phyloP scores from a whole-genome alignment of 2,888 invertebrate genomes.

The Formica aserva region DNA sequence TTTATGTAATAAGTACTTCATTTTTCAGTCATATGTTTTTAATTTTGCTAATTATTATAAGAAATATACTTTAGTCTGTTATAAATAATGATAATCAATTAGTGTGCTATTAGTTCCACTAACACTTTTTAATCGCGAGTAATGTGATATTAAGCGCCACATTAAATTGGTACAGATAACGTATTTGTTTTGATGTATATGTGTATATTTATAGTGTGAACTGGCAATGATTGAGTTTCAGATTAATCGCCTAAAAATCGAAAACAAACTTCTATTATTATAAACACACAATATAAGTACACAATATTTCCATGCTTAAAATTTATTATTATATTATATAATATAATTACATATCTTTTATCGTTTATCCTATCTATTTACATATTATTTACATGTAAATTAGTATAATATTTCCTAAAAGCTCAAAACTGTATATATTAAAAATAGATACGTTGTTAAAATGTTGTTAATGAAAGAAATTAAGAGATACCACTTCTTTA shows the following conservation, averaged over 20 bases:
- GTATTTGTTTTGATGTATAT: not conserved
- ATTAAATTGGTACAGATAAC: not conserved
- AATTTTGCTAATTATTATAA: not conserved
- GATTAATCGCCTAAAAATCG: conserved; percentile 1
- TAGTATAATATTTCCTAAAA: not conserved
- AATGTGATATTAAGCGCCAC: conserved; percentile 13
- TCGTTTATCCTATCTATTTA: conserved; percentile 17
- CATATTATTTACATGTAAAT: conserved; percentile 33
- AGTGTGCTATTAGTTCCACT: not conserved
- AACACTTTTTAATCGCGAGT: conserved; percentile 4
- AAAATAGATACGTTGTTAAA: not conserved
- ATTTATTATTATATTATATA: conserved; percentile 27
- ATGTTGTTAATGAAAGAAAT: not conserved
- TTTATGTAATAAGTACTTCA: not conserved
- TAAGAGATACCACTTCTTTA: not conserved
- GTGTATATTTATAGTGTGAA: not conserved
- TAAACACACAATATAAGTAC: not conserved
- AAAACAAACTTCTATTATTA: conserved; percentile 9
- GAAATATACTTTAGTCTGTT: not conserved
- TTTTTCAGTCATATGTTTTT: not conserved
- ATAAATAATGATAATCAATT: not conserved
- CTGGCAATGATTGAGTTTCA: conserved; percentile 16
- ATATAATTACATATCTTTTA: not conserved
- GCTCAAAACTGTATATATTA: not conserved
- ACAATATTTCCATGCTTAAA: not conserved